Evolutionary conservation across 2,888 invertebrate genomes (phyloP).

Genomic region (Lissocephala sabroskyi): DNA sequence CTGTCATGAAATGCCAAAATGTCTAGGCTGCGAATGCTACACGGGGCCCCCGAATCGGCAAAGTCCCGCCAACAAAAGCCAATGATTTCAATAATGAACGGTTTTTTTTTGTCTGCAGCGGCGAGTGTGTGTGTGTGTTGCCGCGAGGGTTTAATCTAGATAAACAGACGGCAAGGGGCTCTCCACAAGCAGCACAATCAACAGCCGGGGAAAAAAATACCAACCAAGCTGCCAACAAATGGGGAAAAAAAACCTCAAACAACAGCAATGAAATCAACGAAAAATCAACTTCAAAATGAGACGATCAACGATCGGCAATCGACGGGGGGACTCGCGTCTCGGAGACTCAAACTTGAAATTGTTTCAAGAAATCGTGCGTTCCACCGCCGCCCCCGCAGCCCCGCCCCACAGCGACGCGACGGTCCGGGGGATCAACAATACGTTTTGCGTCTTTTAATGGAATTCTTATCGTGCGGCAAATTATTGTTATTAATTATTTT

Average conservation of each 20-base stretch:
- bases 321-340: constrained; percentile 7
- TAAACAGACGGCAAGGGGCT: constrained; percentile 34
- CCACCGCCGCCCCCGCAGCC: background rate
- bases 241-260: constrained; percentile 18
- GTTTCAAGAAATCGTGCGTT: constrained; percentile 39
- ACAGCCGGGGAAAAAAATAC: too few species aligned
- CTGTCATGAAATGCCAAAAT: constrained; percentile 62
- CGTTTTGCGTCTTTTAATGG: constrained; percentile 62
- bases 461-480: constrained; percentile 67
- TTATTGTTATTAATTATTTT: constrained; percentile 66
- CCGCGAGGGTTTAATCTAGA: constrained; percentile 61
- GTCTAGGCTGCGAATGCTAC: constrained; percentile 55
- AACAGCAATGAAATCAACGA: constrained; percentile 22
- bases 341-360: constrained; percentile 31
- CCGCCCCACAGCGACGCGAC: background rate
- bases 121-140: constrained; percentile 21
- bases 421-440: constrained; percentile 25
- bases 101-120: constrained; percentile 25
- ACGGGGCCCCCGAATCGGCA: constrained; percentile 29
- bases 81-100: constrained; percentile 65
- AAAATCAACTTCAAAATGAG: constrained; percentile 40
- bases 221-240: too few species aligned
- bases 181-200: constrained; percentile 13
- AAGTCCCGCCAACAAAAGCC: constrained; percentile 29
- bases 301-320: too few species aligned